Percentiles rank a stretch among this genome's conserved stretches.
phyloP scores from a whole-genome alignment of 1,140 invertebrate genomes.

The Rhizoglyphus robini region DNA sequence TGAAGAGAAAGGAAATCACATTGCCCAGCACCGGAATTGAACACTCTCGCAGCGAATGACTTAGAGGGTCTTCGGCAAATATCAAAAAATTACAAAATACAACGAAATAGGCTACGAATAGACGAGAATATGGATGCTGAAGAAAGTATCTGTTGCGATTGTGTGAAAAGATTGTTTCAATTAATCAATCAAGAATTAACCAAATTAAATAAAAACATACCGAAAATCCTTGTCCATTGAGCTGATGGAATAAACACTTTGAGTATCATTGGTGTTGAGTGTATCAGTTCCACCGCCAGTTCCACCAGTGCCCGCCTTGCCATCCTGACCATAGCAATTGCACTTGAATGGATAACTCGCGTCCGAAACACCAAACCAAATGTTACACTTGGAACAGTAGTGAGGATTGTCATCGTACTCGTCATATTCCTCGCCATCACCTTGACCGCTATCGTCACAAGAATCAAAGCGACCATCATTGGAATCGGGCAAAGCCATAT shows the following conservation, averaged over 20 bases:
- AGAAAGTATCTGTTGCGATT: slow-evolving; percentile 41
- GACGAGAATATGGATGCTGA: slow-evolving; percentile 42
- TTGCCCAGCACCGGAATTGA: slow-evolving; percentile 42
- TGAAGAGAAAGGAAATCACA: slow-evolving; percentile 42
- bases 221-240: slow-evolving; percentile 39
- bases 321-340: background rate
- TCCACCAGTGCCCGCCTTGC: background rate
- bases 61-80: slow-evolving; percentile 46
- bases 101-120: slow-evolving; percentile 41
- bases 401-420: background rate
- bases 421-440: background rate
- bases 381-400: slow-evolving; percentile 4
- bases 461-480: background rate
- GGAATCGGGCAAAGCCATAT: background rate
- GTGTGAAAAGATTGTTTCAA: slow-evolving; percentile 12
- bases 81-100: slow-evolving; percentile 45
- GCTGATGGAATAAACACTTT: slow-evolving; percentile 32
- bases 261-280: slow-evolving; percentile 23
- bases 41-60: slow-evolving; percentile 41
- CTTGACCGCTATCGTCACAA: background rate
- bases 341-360: slow-evolving; percentile 1
- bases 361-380: slow-evolving; percentile 2
- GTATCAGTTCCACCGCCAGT: background rate
- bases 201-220: slow-evolving; percentile 10
- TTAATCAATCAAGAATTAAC: background rate